Conservation (phyloP, 2,888 invertebrate genomes). For the Epirrita christyi region DNA sequence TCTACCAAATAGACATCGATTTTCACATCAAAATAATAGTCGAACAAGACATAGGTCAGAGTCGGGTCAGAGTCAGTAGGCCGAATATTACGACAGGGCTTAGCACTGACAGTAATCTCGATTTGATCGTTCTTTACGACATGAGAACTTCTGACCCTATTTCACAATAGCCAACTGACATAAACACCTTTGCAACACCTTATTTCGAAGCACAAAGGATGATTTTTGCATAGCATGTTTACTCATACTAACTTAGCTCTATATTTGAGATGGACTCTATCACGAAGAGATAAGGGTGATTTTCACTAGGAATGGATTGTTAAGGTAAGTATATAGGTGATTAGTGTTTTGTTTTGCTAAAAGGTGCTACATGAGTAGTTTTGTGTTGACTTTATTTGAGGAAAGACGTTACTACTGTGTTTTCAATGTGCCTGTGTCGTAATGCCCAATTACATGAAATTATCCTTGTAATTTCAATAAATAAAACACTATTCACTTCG, state of each 20-base stretch:
- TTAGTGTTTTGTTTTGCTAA: constrained; percentile 37
- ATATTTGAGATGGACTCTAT: constrained; percentile 10
- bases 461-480: no score
- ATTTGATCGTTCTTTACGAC: constrained; percentile 56
- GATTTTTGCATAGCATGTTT: constrained; percentile 2
- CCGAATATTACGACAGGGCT: constrained; percentile 31
- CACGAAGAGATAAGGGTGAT: not conserved
- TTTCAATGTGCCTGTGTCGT: no score
- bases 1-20: constrained; percentile 5
- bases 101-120: constrained; percentile 47
- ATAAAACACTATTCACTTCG: no score
- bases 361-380: constrained; percentile 27
- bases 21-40: constrained; percentile 9
- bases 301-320: constrained; percentile 5
- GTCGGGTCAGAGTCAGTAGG: constrained; percentile 34
- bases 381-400: constrained; percentile 13
- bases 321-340: constrained; percentile 39
- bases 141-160: constrained; percentile 44
- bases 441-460: no score
- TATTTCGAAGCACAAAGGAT: constrained; percentile 2
- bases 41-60: constrained; percentile 32
- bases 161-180: constrained; percentile 6
- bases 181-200: not conserved
- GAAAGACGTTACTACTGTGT: constrained; percentile 5
- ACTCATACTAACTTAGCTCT: not conserved